Conservation (phyloP, 1,140 invertebrate genomes). For the Psilanteris sp. region DNA sequence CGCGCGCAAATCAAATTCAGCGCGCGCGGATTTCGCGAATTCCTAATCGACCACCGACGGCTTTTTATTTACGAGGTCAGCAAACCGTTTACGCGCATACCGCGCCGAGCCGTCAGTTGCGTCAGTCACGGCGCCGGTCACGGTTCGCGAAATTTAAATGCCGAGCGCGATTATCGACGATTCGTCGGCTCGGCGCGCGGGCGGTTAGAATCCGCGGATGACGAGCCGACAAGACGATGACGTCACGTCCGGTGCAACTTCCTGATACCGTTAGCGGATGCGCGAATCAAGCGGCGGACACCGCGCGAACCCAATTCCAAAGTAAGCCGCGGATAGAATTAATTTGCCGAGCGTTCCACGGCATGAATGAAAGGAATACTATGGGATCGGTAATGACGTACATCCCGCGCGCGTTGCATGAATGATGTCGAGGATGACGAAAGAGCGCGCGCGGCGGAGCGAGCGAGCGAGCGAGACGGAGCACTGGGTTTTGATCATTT, state of each 20-base stretch:
- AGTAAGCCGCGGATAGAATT: conserved; percentile 60
- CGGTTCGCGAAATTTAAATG: too few species aligned
- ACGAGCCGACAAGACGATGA: conserved; percentile 54
- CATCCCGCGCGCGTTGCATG: conserved; percentile 55
- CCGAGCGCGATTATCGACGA: too few species aligned
- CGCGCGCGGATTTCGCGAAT: too few species aligned
- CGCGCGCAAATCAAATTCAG: too few species aligned
- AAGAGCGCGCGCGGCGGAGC: conserved; percentile 16
- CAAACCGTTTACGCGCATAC: too few species aligned
- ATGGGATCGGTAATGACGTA: conserved; percentile 58
- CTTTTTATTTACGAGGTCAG: too few species aligned
- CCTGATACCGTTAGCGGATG: conserved; percentile 69
- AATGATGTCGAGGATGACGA: conserved; percentile 43
- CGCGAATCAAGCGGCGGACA: conserved; percentile 67
- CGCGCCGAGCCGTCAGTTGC: too few species aligned
- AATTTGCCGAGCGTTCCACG: conserved; percentile 52
- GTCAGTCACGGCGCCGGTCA: too few species aligned
- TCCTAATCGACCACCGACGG: too few species aligned
- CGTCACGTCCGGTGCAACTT: conserved; percentile 68
- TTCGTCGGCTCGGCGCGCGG: too few species aligned
- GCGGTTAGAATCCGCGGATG: too few species aligned
- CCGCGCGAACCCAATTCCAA: conserved; percentile 56
- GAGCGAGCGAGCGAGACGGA: conserved; percentile 8
- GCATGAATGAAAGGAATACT: conserved; percentile 62
- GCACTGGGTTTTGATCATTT: too few species aligned